Percentiles rank a stretch among this genome's conserved stretches.
phyloP scores from a whole-genome alignment of 1,140 invertebrate species.

The Leptonema lineaticorne region DNA sequence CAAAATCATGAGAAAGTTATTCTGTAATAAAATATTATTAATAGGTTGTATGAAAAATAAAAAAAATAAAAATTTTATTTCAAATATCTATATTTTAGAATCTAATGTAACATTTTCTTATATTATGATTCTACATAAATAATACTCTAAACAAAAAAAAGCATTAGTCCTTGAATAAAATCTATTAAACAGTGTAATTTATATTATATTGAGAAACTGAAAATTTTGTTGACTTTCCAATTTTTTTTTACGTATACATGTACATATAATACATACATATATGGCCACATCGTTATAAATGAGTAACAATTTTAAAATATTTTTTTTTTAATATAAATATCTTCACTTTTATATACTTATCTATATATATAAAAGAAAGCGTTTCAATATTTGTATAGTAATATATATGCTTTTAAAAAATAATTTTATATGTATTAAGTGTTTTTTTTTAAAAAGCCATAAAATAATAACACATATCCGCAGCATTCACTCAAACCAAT shows the following conservation, averaged over 20 bases:
- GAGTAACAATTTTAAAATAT: neutral
- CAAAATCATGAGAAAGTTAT: neutral
- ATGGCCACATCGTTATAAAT: neutral
- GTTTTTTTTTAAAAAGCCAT: slow-evolving; percentile 1
- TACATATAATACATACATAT: neutral
- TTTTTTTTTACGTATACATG: neutral
- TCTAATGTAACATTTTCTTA: slow-evolving; percentile 40
- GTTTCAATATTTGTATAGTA: slow-evolving; percentile 22
- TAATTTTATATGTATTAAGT: slow-evolving; percentile 12
- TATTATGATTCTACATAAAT: slow-evolving; percentile 42
- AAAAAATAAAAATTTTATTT: slow-evolving; percentile 7
- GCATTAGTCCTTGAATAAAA: slow-evolving; percentile 35
- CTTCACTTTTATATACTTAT: slow-evolving; percentile 39
- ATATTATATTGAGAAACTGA: no score
- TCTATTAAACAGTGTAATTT: no score
- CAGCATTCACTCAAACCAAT: slow-evolving; percentile 23
- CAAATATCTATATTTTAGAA: slow-evolving; percentile 34
- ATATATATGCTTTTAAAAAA: slow-evolving; percentile 8
- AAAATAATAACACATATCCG: slow-evolving; percentile 4
- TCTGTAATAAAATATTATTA: neutral
- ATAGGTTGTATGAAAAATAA: neutral
- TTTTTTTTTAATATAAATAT: neutral
- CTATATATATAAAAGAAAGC: slow-evolving; percentile 41
- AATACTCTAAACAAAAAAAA: slow-evolving; percentile 40
- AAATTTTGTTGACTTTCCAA: neutral